Percentiles rank a stretch among this genome's conserved stretches.
phyloP scores from a whole-genome alignment of 2,113 vertebrate species.

The Strix uralensis region DNA sequence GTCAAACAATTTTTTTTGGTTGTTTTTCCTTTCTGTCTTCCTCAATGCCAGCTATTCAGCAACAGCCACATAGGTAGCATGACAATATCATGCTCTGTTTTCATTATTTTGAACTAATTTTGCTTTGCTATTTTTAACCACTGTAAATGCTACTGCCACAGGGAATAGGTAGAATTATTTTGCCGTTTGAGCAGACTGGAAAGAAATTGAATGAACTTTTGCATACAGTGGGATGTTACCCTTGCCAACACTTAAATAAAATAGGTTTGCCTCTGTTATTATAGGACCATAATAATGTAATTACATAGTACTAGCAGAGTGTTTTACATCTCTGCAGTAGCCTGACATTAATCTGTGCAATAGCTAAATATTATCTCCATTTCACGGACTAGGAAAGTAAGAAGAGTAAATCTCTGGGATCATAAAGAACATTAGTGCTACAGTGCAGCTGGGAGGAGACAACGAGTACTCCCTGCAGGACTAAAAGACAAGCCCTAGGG shows the following conservation, averaged over 20 bases:
- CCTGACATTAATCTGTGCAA: constrained; percentile 10
- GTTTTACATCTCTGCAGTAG: constrained; percentile 28
- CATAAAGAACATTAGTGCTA: neutral
- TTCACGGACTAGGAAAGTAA: neutral
- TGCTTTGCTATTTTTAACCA: constrained; percentile 47
- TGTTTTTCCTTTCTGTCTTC: neutral
- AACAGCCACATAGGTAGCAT: neutral
- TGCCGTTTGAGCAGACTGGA: constrained; percentile 26
- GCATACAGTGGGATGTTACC: constrained; percentile 1
- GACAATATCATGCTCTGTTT: constrained; percentile 6
- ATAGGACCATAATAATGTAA: constrained; percentile 50
- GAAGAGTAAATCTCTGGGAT: neutral
- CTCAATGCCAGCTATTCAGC: neutral
- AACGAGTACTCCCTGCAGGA: neutral
- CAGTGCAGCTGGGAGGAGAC: neutral
- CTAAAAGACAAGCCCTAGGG: neutral
- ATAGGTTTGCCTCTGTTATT: constrained; percentile 56
- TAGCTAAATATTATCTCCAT: neutral
- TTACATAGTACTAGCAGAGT: neutral
- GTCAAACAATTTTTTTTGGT: neutral
- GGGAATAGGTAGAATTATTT: constrained; percentile 56
- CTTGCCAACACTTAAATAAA: constrained; percentile 41
- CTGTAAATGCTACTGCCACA: constrained; percentile 17
- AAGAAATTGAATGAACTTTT: constrained; percentile 41
- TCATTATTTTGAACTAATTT: constrained; percentile 22